Evolutionary conservation across 2,797 vertebrate species (phyloP), one percentile per base, ranked within the genome.

Genomic region (Phalloptychus januarius): DNA sequence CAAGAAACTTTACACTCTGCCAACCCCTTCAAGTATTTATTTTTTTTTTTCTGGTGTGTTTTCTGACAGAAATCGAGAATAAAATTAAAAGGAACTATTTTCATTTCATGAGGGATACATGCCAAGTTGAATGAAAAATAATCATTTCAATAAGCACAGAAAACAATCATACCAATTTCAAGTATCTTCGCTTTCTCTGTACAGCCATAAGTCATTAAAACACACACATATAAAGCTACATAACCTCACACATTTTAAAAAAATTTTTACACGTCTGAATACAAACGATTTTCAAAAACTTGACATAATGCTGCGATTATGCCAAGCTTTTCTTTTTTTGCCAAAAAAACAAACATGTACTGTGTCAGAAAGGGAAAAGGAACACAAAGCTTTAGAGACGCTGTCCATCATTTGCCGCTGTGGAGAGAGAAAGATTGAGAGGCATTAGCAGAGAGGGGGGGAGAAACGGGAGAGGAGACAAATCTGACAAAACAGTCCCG

Each of bases 361-460:
- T 79, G 82, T 91, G 92, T 94, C 79, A 92, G 6, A 89, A 94
- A 93, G 90, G 91, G 91, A 84, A 94, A 78, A 89, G 92, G 91
- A 93, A 95, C 88, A 93, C 92, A 95, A 92, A 92, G 89, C 93
- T 92, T 94, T 94, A 94, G 85, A 92, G 93, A 94, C 61, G 92
- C 88, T 89, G 92, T 93, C 93, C 93, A 85, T 93, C 92, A 91
- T 90, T 91, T 94, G 95, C 91, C 91, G 89, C 96, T 96, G 96
- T 94, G 94, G 93, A 96, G 93, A 96, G 93, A 96, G 94, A 96
- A 91, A 96, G 93, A 96, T 93, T 90, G 92, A 96, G 93, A 95
- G 87, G 78, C 85, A 87, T 96, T 96, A 96, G 94, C 94, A 95
- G 95, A 95, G 91, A 89, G 87, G 89, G 88, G 86, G n/a, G 87